Evolutionary conservation across 2,888 invertebrate genomes (phyloP).

Genomic region (Diploptera punctata): DNA sequence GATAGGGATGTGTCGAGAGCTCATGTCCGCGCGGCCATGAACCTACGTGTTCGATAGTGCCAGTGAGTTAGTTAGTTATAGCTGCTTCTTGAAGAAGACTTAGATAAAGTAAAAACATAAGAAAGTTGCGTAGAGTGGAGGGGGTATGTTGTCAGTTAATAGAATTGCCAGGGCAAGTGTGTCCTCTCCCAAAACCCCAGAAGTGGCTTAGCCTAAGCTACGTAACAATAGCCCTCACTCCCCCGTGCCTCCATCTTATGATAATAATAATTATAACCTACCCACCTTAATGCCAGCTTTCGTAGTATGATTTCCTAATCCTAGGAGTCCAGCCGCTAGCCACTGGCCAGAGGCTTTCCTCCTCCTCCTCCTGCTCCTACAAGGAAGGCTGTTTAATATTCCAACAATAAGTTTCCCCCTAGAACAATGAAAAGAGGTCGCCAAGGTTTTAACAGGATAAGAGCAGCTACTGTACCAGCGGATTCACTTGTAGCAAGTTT

Average conservation of each 20-base stretch:
- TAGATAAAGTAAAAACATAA: too few relatives aligned
- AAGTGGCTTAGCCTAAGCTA: constrained; percentile 38
- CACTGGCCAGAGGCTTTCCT: neutral
- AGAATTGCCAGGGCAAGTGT: too few relatives aligned
- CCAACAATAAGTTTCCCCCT: constrained; percentile 42
- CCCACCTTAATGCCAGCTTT: constrained; percentile 37
- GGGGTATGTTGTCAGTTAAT: too few relatives aligned
- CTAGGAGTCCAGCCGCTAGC: constrained; percentile 34
- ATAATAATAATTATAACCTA: constrained; percentile 25
- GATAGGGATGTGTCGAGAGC: too few relatives aligned
- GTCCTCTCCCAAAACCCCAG: constrained; percentile 32
- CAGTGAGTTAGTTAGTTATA: too few relatives aligned
- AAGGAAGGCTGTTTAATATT: constrained; percentile 40
- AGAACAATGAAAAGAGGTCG: constrained; percentile 37
- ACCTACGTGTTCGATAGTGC: too few relatives aligned
- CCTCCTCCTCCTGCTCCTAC: neutral
- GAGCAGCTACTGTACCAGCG: neutral
- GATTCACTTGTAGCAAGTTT: constrained; percentile 9
- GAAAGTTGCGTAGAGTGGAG: too few relatives aligned
- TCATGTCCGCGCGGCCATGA: too few relatives aligned
- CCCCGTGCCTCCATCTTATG: constrained; percentile 13
- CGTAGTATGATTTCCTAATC: constrained; percentile 38
- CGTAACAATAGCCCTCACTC: constrained; percentile 34
- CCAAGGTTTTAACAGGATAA: constrained; percentile 20
- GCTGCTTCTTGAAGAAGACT: too few relatives aligned